Evolutionary conservation across 2,113 vertebrate genomes (phyloP).

Genomic region (Azemiops feae): DNA sequence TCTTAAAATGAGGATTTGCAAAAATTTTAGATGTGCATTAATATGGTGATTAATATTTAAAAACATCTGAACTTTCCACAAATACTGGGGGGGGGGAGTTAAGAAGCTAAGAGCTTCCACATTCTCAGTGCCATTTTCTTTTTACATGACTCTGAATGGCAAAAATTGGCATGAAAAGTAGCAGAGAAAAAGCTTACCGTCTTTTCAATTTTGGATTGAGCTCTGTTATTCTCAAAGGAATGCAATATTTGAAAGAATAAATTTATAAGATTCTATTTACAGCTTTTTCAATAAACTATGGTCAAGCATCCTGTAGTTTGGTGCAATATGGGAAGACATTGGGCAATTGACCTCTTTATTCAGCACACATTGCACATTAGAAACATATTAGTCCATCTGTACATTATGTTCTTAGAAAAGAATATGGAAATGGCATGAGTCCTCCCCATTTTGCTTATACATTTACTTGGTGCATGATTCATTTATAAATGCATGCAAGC

Average conservation of each 20-base stretch:
- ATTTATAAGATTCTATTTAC: neutral
- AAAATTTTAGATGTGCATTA: neutral
- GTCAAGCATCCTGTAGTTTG: neutral
- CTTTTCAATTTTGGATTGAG: neutral
- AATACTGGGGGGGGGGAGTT: neutral
- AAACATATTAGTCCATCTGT: neutral
- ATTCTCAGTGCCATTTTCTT: neutral
- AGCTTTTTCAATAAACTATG: neutral
- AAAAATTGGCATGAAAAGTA: neutral
- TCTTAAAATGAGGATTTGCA: neutral
- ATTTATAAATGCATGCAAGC: neutral
- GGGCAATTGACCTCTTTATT: neutral
- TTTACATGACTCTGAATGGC: neutral
- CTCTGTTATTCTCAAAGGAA: neutral
- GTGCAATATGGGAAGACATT: neutral
- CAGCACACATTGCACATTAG: neutral
- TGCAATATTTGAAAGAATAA: neutral
- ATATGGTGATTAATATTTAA: neutral
- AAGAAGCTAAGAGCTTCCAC: neutral
- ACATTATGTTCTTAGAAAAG: neutral
- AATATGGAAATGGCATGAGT: neutral
- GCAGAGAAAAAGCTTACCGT: neutral
- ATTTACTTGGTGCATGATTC: neutral
- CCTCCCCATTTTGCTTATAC: neutral
- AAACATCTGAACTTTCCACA: neutral